A percentile compares a stretch with the other conserved stretches of the same genome.
These are phyloP conservation scores for Brachyrhaphis roseni DNA, from an alignment of 2,797 vertebrate genomes.

Conservation along the genomic window DNA sequence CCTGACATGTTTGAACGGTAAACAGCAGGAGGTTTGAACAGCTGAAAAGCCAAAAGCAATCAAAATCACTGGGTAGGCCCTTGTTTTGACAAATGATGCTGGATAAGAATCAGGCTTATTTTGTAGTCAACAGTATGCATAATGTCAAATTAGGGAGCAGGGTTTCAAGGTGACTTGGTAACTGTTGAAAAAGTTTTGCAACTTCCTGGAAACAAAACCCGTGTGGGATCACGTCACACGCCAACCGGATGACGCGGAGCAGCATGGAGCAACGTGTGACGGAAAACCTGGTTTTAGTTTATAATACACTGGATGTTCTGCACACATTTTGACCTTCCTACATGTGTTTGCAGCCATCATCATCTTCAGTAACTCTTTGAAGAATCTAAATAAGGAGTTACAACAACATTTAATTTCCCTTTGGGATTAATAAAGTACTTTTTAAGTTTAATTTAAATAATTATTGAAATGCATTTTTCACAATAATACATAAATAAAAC, in stretches of 20 bases:
- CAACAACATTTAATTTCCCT: no score
- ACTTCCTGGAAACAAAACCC: neutral
- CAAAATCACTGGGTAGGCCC: neutral
- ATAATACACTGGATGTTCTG: neutral
- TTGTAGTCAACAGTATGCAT: neutral
- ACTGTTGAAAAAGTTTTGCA: neutral
- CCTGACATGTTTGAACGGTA: neutral
- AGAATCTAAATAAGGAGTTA: no score
- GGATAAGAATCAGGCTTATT: neutral
- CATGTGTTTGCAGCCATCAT: neutral
- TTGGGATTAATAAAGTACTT: no score
- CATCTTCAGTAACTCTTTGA: no score
- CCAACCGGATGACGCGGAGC: no score
- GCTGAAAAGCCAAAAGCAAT: neutral
- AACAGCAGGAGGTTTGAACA: neutral
- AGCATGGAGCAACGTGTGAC: no score
- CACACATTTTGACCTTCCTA: neutral
- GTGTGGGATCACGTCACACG: neutral
- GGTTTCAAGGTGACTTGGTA: conserved; percentile 6
- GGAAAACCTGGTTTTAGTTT: neutral
- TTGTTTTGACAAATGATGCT: neutral
- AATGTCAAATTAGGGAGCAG: neutral
- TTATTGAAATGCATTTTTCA: no score
- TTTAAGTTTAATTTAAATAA: no score
- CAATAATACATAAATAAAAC: no score